Conservation (phyloP, 2,113 vertebrate species). For the Stomatorhinus ivindoensis region DNA sequence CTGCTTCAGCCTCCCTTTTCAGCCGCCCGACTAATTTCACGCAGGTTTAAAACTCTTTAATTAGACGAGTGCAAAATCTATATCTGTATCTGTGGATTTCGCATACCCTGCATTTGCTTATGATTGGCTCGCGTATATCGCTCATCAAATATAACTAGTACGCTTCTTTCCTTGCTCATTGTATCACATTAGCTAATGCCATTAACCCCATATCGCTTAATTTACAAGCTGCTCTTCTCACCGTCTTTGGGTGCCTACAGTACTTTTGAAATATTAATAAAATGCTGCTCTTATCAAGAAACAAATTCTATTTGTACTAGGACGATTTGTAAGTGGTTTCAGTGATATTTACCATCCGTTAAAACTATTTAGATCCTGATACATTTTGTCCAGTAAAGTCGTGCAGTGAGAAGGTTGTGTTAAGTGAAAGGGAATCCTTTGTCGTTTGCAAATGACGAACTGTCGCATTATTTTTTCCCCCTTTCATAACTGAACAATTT, state of each 20-base stretch:
- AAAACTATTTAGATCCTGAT: background rate
- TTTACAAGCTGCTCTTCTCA: background rate
- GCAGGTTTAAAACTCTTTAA: background rate
- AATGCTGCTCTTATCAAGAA: background rate
- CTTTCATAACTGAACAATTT: constrained; percentile 27
- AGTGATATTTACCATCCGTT: background rate
- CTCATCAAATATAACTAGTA: background rate
- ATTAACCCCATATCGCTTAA: background rate
- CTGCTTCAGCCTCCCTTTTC: background rate
- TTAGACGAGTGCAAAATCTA: background rate
- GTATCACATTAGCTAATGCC: background rate
- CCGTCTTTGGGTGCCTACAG: background rate
- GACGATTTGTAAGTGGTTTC: background rate
- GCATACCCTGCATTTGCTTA: background rate
- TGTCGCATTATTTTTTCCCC: constrained; percentile 53
- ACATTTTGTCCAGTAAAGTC: constrained; percentile 28
- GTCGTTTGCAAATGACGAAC: constrained; percentile 52
- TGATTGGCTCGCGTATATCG: background rate
- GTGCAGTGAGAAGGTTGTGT: constrained; percentile 44
- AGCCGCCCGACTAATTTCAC: background rate
- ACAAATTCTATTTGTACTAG: background rate
- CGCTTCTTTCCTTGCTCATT: background rate
- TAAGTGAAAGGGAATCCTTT: constrained; percentile 32
- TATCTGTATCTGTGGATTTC: background rate
- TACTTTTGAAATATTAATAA: background rate